Percentiles rank a stretch among this genome's conserved stretches.
These are phyloP conservation scores for Hypolimnas misippus DNA, from an alignment of 2,888 invertebrate species.

Conservation along the genomic window DNA sequence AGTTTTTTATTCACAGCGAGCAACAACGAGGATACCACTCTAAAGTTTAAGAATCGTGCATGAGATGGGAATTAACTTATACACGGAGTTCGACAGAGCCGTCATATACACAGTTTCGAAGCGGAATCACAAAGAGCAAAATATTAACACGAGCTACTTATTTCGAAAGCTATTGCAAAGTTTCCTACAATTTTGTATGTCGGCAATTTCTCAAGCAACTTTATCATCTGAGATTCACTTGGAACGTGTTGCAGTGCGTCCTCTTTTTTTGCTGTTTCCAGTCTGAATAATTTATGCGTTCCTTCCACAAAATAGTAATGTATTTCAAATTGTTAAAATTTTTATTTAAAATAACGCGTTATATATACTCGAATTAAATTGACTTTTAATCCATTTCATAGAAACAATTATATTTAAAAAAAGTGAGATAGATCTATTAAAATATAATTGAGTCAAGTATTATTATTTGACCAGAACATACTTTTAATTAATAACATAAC, in stretches of 20 bases:
- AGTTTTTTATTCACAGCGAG: constrained; percentile 33
- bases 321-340: constrained; percentile 26
- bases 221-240: constrained; percentile 56
- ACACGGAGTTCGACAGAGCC: constrained; percentile 70
- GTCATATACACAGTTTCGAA: constrained; percentile 59
- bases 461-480: too few relatives aligned
- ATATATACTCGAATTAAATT: neutral
- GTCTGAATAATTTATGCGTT: constrained; percentile 42
- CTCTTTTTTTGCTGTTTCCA: constrained; percentile 41
- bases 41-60: constrained; percentile 73
- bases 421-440: too few relatives aligned
- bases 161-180: constrained; percentile 74
- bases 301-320: constrained; percentile 32
- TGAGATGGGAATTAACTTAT: constrained; percentile 77
- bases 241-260: constrained; percentile 42
- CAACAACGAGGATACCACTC: constrained; percentile 53
- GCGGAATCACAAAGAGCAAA: constrained; percentile 74
- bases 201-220: constrained; percentile 61
- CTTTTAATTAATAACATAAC: too few relatives aligned
- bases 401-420: too few relatives aligned
- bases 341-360: neutral
- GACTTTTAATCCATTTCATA: neutral
- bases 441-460: too few relatives aligned
- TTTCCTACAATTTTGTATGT: constrained; percentile 67
- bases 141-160: constrained; percentile 77